phyloP scores from a whole-genome alignment of 2,888 invertebrate species.

The Hydrotaea diabolus region DNA sequence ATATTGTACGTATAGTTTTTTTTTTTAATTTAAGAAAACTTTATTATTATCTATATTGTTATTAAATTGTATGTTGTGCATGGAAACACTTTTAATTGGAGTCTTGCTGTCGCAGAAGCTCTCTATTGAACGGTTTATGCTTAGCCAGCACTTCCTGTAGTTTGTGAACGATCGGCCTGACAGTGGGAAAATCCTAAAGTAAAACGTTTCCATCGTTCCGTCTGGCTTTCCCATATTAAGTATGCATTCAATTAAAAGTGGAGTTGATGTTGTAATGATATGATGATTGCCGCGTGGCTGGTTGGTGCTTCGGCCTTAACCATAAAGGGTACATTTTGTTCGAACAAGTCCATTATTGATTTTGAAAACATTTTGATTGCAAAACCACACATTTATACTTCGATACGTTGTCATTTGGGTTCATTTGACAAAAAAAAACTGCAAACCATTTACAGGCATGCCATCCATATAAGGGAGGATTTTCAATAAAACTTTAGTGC shows the following conservation, averaged over 20 bases:
- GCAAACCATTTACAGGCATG: neutral
- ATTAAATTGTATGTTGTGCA: conserved; percentile 44
- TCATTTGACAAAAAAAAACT: conserved; percentile 12
- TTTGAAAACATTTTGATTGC: neutral
- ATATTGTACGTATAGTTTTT: too few species aligned
- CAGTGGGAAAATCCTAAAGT: conserved; percentile 59
- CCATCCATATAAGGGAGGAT: neutral
- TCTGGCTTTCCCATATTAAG: conserved; percentile 7
- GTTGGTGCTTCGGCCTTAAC: neutral
- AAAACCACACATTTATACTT: conserved; percentile 8
- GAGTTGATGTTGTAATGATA: conserved; percentile 9
- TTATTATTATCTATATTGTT: conserved; percentile 19
- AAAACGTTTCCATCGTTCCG: neutral
- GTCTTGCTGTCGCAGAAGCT: conserved; percentile 11
- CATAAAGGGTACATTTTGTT: neutral
- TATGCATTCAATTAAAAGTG: conserved; percentile 13
- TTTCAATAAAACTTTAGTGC: neutral
- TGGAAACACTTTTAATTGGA: conserved; percentile 65
- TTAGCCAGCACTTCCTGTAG: conserved; percentile 58
- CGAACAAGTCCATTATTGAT: conserved; percentile 3
- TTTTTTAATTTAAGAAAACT: conserved; percentile 43
- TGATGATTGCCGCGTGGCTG: neutral
- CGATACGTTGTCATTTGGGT: conserved; percentile 13
- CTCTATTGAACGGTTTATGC: conserved; percentile 56
- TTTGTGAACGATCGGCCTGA: conserved; percentile 3